Evolutionary conservation across 2,113 vertebrate species (phyloP).

Genomic region (Odocoileus hemionus): DNA sequence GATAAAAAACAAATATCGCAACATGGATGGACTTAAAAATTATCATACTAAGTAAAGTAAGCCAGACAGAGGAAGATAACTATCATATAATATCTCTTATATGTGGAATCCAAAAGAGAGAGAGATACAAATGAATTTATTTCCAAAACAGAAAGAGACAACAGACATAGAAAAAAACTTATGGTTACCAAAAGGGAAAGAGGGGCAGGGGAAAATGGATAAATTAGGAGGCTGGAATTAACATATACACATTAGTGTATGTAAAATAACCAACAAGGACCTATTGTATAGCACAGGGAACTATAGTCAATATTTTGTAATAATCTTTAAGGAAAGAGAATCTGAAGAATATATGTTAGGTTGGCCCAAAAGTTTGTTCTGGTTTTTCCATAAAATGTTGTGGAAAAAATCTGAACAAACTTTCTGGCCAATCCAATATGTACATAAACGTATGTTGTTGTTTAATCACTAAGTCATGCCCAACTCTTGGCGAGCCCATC

Average conservation of each 20-base stretch:
- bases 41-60: neutral
- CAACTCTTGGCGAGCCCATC: neutral
- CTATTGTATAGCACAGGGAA: neutral
- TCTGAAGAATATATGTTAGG: neutral
- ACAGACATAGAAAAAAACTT: neutral
- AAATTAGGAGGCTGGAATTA: neutral
- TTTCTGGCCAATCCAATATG: neutral
- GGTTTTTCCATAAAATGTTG: neutral
- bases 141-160: neutral
- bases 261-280: neutral
- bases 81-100: neutral
- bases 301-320: neutral
- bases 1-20: neutral
- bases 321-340: neutral
- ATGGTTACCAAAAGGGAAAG: neutral
- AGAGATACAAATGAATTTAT: neutral
- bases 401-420: neutral
- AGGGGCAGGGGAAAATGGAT: neutral
- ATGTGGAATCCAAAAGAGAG: neutral
- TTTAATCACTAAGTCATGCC: neutral
- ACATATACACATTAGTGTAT: neutral
- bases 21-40: neutral
- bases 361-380: neutral
- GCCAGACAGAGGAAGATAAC: neutral
- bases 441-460: neutral